phyloP scores from a whole-genome alignment of 2,113 vertebrate species.

The Addax nasomaculatus region DNA sequence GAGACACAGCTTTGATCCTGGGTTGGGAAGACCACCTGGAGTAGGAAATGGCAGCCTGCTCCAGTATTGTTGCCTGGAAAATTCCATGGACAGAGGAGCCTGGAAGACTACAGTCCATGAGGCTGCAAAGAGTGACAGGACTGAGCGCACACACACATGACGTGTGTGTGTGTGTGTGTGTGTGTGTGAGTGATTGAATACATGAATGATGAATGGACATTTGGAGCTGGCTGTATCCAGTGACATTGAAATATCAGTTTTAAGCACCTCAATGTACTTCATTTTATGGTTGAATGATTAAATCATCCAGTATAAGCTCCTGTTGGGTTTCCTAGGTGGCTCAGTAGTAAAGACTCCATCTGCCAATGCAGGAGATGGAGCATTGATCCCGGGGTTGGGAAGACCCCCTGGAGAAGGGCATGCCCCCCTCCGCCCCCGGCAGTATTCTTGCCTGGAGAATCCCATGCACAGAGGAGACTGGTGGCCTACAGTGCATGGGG shows the following conservation, averaged over 20 bases:
- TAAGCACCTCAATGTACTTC: background rate
- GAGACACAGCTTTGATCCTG: background rate
- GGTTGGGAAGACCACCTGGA: background rate
- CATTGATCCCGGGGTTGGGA: background rate
- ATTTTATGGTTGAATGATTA: background rate
- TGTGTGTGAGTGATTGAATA: background rate
- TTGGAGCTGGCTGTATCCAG: background rate
- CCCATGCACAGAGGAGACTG: background rate
- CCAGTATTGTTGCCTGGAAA: background rate
- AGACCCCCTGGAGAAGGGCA: background rate
- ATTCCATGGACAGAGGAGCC: background rate
- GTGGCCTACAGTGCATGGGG: background rate
- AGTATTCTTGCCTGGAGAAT: background rate
- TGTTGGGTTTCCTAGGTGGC: background rate
- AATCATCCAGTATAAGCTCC: background rate
- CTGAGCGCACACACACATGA: rapidly evolving
- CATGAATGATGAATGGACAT: background rate
- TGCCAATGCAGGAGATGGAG: background rate
- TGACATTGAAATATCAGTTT: background rate
- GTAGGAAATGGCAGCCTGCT: background rate
- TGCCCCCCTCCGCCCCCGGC: background rate
- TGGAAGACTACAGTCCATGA: background rate
- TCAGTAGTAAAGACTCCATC: background rate
- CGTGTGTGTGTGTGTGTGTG: background rate
- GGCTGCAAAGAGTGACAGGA: background rate